phyloP scores from a whole-genome alignment of 2,113 vertebrate species.

The Mandrillus leucophaeus region DNA sequence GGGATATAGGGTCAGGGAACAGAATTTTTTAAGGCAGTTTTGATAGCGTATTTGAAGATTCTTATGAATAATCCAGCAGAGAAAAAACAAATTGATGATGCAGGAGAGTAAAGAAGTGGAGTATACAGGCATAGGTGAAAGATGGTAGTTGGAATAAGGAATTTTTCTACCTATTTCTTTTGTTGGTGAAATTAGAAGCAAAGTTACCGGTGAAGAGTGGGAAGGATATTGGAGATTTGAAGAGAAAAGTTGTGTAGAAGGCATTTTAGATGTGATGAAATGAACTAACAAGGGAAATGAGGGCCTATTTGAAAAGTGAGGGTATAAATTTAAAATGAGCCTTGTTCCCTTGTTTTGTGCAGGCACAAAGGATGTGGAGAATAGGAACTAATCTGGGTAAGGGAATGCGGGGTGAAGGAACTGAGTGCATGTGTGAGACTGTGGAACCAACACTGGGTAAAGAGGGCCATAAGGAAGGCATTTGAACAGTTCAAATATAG shows the following conservation, averaged over 20 bases:
- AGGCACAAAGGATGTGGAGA: neutral
- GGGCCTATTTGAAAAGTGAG: neutral
- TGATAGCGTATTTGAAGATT: neutral
- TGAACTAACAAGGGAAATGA: neutral
- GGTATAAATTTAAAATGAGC: neutral
- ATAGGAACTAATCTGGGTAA: neutral
- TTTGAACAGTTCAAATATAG: neutral
- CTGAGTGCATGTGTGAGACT: accelerated
- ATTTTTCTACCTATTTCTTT: neutral
- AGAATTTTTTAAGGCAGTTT: neutral
- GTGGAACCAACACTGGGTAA: neutral
- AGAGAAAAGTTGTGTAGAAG: neutral
- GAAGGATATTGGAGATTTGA: neutral
- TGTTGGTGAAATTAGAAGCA: neutral
- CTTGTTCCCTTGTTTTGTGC: neutral
- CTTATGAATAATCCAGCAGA: neutral
- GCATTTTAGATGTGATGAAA: neutral
- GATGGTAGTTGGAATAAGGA: neutral
- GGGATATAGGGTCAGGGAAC: neutral
- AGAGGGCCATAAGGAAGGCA: neutral
- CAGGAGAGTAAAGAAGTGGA: neutral
- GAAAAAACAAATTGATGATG: neutral
- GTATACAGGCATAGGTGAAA: neutral
- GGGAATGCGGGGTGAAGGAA: neutral
- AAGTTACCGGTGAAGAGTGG: neutral